Percentiles rank a stretch among this genome's conserved stretches.
phyloP scores from a whole-genome alignment of 2,113 vertebrate genomes.

The Salvator merianae region DNA sequence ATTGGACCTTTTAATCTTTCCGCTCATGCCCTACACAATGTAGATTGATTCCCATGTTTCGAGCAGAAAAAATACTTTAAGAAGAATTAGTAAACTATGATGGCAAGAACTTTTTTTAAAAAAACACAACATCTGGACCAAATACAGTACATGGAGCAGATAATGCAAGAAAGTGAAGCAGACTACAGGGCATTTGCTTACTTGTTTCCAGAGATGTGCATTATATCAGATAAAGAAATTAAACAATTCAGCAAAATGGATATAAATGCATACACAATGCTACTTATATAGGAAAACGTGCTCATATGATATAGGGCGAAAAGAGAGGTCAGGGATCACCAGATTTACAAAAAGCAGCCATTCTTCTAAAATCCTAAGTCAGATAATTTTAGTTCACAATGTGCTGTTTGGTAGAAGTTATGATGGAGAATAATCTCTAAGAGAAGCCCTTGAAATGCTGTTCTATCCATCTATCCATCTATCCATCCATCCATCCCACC shows the following conservation, averaged over 20 bases:
- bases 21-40: too few relatives aligned
- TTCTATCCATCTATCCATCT: too few relatives aligned
- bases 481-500: too few relatives aligned
- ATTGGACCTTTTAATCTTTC: too few relatives aligned
- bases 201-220: neutral
- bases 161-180: neutral
- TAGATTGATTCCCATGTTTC: too few relatives aligned
- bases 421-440: too few relatives aligned
- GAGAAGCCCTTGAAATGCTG: too few relatives aligned
- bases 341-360: constrained; percentile 1
- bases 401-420: too few relatives aligned
- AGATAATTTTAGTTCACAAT: too few relatives aligned
- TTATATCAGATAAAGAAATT: neutral
- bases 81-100: too few relatives aligned
- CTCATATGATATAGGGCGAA: neutral
- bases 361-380: neutral
- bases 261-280: too few relatives aligned
- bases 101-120: neutral
- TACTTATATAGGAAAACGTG: neutral
- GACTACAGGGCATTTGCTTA: neutral
- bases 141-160: neutral
- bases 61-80: neutral
- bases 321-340: neutral
- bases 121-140: neutral
- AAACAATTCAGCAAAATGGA: neutral